A percentile compares a stretch with the other conserved stretches of the same genome.
These are phyloP conservation scores for Spinibarbus caldwelli DNA, from an alignment of 2,797 vertebrate species.

Conservation along the genomic window DNA sequence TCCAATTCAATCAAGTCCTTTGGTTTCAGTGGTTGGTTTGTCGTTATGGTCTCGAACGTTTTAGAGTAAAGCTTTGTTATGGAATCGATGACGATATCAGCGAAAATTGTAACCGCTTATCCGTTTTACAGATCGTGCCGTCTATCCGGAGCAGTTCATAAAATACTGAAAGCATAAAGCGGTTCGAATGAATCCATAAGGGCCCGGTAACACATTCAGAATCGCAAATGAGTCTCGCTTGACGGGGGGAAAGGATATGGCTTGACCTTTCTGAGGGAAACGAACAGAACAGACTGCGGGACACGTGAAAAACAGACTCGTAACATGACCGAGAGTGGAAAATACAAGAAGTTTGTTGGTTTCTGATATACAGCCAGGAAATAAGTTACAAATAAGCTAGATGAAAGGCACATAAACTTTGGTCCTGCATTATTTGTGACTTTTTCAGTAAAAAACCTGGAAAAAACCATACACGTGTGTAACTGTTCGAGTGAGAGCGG, in stretches of 20 bases:
- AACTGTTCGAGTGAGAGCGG: constrained; percentile 50
- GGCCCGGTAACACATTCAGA: constrained; percentile 51
- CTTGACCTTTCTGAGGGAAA: constrained; percentile 54
- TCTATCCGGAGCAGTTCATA: not conserved
- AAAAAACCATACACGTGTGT: constrained; percentile 57
- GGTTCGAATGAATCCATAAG: constrained; percentile 28
- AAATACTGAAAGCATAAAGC: constrained; percentile 27
- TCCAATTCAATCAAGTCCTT: constrained; percentile 62
- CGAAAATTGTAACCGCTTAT: constrained; percentile 9
- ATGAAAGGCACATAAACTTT: constrained; percentile 88
- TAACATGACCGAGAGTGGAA: constrained; percentile 39
- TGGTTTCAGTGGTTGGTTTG: constrained; percentile 61
- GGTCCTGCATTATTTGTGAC: constrained; percentile 80
- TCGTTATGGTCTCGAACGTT: constrained; percentile 42
- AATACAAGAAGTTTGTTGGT: constrained; percentile 34
- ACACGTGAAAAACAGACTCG: constrained; percentile 48
- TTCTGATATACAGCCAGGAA: constrained; percentile 66
- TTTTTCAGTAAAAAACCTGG: constrained; percentile 69
- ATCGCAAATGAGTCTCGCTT: constrained; percentile 25
- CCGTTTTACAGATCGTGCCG: not conserved
- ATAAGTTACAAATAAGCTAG: constrained; percentile 70
- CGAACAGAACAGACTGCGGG: constrained; percentile 11
- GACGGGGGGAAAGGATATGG: constrained; percentile 52
- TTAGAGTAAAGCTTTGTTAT: constrained; percentile 58
- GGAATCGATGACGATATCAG: constrained; percentile 24